Evolutionary conservation across 2,797 vertebrate genomes (phyloP).

Genomic region (Spondyliosoma cantharus): DNA sequence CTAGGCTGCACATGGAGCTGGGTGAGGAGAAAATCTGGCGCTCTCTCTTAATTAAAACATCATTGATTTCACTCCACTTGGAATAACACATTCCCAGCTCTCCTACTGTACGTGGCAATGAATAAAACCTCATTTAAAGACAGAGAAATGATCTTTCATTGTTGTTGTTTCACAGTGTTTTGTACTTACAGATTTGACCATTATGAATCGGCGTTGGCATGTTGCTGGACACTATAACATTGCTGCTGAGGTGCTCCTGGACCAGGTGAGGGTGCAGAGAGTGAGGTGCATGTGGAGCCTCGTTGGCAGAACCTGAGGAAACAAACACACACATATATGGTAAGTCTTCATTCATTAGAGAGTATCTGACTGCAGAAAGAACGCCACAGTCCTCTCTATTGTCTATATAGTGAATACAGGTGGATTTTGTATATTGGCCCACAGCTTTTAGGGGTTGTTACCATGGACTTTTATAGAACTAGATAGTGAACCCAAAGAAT

Average conservation of each 20-base stretch:
- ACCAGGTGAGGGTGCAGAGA: conserved; percentile 97
- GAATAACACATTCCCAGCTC: not conserved
- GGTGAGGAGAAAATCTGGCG: conserved; percentile 19
- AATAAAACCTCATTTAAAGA: not conserved
- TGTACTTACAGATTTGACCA: conserved; percentile 96
- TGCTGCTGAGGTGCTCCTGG: conserved; percentile 96
- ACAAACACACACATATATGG: conserved; percentile 28
- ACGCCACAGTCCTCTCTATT: not conserved
- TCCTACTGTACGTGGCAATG: not conserved
- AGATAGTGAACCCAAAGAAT: too few species aligned
- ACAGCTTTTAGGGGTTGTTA: not conserved
- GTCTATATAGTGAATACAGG: not conserved
- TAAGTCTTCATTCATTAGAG: not conserved
- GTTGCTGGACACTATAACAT: conserved; percentile 93
- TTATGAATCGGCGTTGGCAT: conserved; percentile 94
- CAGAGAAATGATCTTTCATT: not conserved
- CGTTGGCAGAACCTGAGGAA: conserved; percentile 91
- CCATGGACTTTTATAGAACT: too few species aligned
- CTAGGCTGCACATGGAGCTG: conserved; percentile 60
- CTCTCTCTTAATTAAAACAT: conserved; percentile 21
- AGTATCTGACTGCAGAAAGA: not conserved
- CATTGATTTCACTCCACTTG: conserved; percentile 18
- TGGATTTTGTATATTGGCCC: not conserved
- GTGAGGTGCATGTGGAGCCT: conserved; percentile 93
- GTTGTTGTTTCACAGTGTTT: not conserved